Conservation (phyloP, 2,113 vertebrate genomes). For the Melanotaenia duboulayi region DNA sequence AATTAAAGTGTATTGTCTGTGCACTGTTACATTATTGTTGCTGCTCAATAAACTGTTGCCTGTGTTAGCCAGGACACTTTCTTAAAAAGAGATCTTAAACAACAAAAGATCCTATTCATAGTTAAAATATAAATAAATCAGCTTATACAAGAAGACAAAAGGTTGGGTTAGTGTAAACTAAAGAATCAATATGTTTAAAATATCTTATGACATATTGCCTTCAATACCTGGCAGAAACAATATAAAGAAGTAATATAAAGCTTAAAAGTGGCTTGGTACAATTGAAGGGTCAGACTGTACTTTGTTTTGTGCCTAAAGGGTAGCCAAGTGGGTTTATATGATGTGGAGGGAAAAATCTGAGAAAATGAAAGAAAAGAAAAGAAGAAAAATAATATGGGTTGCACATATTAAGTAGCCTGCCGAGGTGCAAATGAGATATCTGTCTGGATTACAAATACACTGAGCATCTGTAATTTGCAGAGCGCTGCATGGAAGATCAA, state of each 20-base stretch:
- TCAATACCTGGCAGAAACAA: constrained; percentile 13
- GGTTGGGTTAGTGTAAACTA: too few species aligned
- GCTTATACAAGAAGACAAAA: too few species aligned
- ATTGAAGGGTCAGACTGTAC: constrained; percentile 54
- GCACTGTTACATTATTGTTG: too few species aligned
- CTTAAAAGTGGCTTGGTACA: constrained; percentile 9
- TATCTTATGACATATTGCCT: background rate
- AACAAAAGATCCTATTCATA: too few species aligned
- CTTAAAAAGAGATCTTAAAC: too few species aligned
- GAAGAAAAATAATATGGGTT: background rate
- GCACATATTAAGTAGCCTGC: background rate
- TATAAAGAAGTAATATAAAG: constrained; percentile 3
- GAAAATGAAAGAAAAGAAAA: background rate
- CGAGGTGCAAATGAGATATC: constrained; percentile 1
- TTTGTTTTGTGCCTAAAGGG: constrained; percentile 26
- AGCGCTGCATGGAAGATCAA: constrained; percentile 36
- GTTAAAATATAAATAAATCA: too few species aligned
- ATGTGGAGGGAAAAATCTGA: background rate
- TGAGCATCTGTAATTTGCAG: constrained; percentile 23
- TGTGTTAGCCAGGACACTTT: too few species aligned
- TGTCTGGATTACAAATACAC: constrained; percentile 21
- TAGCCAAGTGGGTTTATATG: constrained; percentile 20
- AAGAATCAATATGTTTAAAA: too few species aligned
- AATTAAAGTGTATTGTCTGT: too few species aligned
- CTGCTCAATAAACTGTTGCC: too few species aligned